Percentiles rank a stretch among this genome's conserved stretches.
Conservation (phyloP, 2,113 vertebrate genomes). For the Chunga burmeisteri region DNA sequence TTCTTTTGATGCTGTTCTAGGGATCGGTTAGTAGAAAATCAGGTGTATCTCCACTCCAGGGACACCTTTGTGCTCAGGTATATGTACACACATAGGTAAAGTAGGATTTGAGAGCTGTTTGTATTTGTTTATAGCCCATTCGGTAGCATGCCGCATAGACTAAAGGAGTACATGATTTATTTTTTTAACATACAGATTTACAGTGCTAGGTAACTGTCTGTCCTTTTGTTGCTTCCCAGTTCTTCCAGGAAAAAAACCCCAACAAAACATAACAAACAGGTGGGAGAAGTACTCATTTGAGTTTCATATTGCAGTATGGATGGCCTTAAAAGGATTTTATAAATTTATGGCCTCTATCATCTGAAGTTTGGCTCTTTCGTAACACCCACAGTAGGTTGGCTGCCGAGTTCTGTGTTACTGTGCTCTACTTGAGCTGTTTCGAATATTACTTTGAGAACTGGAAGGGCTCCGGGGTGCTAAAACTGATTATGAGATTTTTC, state of each 20-base stretch:
- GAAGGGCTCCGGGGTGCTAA: slow-evolving; percentile 68
- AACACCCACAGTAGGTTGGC: slow-evolving; percentile 54
- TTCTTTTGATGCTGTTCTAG: background rate
- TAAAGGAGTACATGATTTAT: background rate
- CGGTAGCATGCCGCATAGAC: background rate
- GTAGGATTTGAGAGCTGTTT: background rate
- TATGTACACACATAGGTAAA: background rate
- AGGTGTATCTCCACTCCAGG: background rate
- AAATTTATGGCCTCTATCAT: slow-evolving; percentile 58
- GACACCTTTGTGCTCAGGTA: background rate
- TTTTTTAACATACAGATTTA: background rate
- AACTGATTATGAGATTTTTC: slow-evolving; percentile 82
- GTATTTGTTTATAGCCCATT: background rate
- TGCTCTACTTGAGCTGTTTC: slow-evolving; percentile 69
- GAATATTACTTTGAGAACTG: slow-evolving; percentile 78
- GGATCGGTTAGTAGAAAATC: background rate
- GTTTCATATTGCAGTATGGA: slow-evolving; percentile 13
- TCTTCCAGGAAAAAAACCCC: background rate
- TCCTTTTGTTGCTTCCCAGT: background rate
- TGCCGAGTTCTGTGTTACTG: background rate
- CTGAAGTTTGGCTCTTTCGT: slow-evolving; percentile 19
- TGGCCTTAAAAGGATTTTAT: slow-evolving; percentile 53
- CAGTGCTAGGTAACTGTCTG: background rate
- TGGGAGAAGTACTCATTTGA: slow-evolving; percentile 25
- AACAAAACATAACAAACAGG: background rate